Conservation (phyloP, 2,888 invertebrate genomes). For the Lepidocyrtoides sp. region DNA sequence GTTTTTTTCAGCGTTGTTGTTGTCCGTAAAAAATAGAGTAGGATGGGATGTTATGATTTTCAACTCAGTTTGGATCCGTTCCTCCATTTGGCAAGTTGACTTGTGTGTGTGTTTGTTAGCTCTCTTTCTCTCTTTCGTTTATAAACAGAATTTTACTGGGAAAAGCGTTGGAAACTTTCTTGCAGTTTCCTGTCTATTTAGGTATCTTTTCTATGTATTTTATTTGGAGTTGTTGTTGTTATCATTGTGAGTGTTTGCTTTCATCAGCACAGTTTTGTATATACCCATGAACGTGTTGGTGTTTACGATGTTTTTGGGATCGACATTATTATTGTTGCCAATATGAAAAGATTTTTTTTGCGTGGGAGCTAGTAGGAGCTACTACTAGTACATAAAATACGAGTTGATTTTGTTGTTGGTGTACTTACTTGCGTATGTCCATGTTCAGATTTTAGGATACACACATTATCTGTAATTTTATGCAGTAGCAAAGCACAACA, state of each 20-base stretch:
- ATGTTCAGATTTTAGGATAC: not conserved
- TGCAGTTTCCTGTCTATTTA: not conserved
- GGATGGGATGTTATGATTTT: constrained; percentile 54
- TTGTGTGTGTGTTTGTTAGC: not conserved
- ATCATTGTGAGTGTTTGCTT: not conserved
- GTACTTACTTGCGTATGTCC: not conserved
- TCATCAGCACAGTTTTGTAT: not conserved
- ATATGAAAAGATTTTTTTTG: constrained; percentile 1
- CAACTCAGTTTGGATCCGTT: constrained; percentile 72
- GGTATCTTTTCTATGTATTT: not conserved
- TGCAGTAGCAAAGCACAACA: not conserved
- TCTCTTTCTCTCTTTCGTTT: too few relatives aligned
- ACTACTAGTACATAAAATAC: not conserved
- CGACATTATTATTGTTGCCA: not conserved
- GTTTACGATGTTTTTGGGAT: not conserved
- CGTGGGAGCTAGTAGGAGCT: constrained; percentile 6
- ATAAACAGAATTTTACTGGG: not conserved
- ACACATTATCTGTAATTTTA: not conserved
- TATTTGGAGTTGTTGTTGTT: not conserved
- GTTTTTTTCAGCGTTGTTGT: not conserved
- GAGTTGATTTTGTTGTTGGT: constrained; percentile 7
- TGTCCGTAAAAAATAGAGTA: constrained; percentile 1
- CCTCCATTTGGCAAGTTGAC: constrained; percentile 72
- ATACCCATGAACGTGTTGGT: not conserved
- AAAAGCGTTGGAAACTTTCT: not conserved